Evolutionary conservation across 2,888 invertebrate genomes (phyloP).

Genomic region (Lissonota sp.): DNA sequence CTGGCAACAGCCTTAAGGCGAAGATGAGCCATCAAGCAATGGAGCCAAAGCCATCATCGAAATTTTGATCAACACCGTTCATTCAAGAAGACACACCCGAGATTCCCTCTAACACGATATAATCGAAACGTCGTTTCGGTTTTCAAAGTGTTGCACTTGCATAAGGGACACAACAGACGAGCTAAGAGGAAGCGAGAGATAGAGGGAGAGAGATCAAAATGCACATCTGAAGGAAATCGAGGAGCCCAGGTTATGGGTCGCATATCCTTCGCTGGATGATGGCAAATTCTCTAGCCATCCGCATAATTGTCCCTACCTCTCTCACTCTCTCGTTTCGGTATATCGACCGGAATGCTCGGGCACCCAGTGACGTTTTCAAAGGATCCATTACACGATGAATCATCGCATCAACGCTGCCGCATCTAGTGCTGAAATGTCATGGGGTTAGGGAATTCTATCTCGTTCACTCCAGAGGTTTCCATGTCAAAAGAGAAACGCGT

Average conservation of each 20-base stretch:
- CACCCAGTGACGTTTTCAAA: constrained; percentile 37
- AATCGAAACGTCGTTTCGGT: no score
- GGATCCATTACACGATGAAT: constrained; percentile 59
- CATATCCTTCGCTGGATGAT: constrained; percentile 22
- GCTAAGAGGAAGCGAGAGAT: no score
- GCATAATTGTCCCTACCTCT: constrained; percentile 17
- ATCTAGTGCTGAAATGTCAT: not conserved
- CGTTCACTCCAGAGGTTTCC: constrained; percentile 18
- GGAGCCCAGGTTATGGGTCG: not conserved
- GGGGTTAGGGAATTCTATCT: constrained; percentile 31
- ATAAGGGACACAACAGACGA: no score
- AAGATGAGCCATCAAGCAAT: no score
- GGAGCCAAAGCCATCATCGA: no score
- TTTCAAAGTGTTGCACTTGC: no score
- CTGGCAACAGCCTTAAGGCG: no score
- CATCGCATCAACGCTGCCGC: constrained; percentile 3
- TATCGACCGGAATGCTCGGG: not conserved
- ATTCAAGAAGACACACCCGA: no score
- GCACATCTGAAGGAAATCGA: constrained; percentile 7
- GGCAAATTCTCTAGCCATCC: constrained; percentile 15
- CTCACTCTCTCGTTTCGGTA: not conserved
- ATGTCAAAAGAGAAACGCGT: constrained; percentile 34
- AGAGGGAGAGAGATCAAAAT: no score
- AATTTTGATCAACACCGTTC: no score
- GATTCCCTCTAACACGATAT: no score